These are phyloP conservation scores for Copidosoma floridanum DNA, from an alignment of 1,140 invertebrate genomes.

Conservation along the genomic window DNA sequence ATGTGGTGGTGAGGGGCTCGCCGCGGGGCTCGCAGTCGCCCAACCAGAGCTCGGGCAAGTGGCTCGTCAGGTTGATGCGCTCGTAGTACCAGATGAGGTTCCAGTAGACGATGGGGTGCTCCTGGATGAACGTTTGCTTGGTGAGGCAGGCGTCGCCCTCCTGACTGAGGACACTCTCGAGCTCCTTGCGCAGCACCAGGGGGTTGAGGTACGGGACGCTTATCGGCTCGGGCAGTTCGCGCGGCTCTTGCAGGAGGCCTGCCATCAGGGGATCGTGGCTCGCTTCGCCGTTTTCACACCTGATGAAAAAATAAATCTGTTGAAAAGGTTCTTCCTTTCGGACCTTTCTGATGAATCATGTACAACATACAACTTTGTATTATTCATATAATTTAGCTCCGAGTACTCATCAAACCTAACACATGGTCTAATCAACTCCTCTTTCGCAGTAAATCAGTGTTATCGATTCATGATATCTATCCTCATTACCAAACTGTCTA, in stretches of 20 bases:
- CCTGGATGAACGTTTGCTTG: slow-evolving; percentile 82
- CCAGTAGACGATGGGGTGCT: slow-evolving; percentile 98
- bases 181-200: slow-evolving; percentile 89
- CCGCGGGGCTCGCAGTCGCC: slow-evolving; percentile 55
- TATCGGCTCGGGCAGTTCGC: slow-evolving; percentile 68
- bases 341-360: too few relatives aligned
- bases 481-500: too few relatives aligned
- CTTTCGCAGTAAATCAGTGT: too few relatives aligned
- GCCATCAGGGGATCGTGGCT: slow-evolving; percentile 49
- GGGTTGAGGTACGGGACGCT: slow-evolving; percentile 95
- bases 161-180: slow-evolving; percentile 89
- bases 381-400: too few relatives aligned
- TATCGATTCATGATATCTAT: too few relatives aligned
- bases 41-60: slow-evolving; percentile 80
- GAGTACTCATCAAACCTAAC: too few relatives aligned
- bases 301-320: too few relatives aligned
- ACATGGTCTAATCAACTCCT: too few relatives aligned
- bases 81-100: slow-evolving; percentile 95
- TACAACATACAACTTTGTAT: too few relatives aligned
- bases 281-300: slow-evolving; percentile 46
- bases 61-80: slow-evolving; percentile 83
- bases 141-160: slow-evolving; percentile 87
- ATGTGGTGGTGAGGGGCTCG: slow-evolving; percentile 40
- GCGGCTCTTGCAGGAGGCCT: slow-evolving; percentile 46
- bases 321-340: too few relatives aligned